phyloP scores from a whole-genome alignment of 2,797 vertebrate genomes.

The Silurus lanzhouensis region DNA sequence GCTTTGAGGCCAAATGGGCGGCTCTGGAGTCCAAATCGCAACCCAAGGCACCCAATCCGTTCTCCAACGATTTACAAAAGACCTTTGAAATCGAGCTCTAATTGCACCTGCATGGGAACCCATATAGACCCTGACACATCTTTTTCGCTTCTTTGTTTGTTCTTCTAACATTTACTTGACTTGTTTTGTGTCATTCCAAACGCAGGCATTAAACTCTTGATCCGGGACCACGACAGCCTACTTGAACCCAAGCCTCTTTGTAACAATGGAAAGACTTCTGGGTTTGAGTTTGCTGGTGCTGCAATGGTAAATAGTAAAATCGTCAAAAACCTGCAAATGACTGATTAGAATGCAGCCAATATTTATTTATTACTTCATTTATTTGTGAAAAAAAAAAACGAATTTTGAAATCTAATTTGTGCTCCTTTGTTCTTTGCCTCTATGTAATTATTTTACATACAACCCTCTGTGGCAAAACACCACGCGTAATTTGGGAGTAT shows the following conservation, averaged over 20 bases:
- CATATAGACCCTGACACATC: constrained; percentile 45
- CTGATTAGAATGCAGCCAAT: constrained; percentile 67
- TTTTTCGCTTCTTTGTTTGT: constrained; percentile 56
- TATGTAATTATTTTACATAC: constrained; percentile 73
- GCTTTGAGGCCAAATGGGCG: constrained; percentile 91
- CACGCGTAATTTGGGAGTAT: constrained; percentile 45
- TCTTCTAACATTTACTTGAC: constrained; percentile 37
- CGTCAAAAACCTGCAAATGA: constrained; percentile 43
- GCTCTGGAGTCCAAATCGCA: constrained; percentile 83
- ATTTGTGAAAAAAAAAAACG: constrained; percentile 63
- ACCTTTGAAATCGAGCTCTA: constrained; percentile 89
- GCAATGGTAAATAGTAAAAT: constrained; percentile 50
- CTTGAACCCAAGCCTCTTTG: neutral
- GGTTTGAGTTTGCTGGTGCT: constrained; percentile 46
- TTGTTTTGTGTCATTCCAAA: constrained; percentile 42
- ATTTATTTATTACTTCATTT: constrained; percentile 72
- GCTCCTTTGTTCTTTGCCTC: constrained; percentile 54
- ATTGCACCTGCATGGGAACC: constrained; percentile 49
- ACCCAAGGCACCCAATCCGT: constrained; percentile 80
- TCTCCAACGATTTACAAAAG: constrained; percentile 85
- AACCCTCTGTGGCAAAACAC: constrained; percentile 57
- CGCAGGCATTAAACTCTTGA: neutral
- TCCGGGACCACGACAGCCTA: constrained; percentile 16
- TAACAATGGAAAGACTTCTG: constrained; percentile 9
- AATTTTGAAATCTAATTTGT: constrained; percentile 65